A percentile compares a stretch with the other conserved stretches of the same genome.
These are phyloP conservation scores for Calonectris borealis DNA, from an alignment of 2,113 vertebrate species.

Conservation along the genomic window DNA sequence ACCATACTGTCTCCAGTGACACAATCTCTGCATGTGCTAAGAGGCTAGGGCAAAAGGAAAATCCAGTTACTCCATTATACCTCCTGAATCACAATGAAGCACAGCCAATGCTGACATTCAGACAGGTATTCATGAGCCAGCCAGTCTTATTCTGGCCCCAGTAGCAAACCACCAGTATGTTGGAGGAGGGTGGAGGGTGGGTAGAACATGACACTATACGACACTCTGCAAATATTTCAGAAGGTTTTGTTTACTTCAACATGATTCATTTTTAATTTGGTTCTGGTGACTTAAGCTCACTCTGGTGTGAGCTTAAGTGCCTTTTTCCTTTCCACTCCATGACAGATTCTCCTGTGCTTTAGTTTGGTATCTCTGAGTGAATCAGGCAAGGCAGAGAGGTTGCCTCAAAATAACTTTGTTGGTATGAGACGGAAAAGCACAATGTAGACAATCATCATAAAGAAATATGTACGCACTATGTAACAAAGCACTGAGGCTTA, in stretches of 20 bases:
- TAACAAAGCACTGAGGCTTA: neutral
- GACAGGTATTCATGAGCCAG: neutral
- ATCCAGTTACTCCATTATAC: neutral
- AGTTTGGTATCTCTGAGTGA: neutral
- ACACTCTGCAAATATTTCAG: neutral
- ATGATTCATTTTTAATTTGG: neutral
- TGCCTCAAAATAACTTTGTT: neutral
- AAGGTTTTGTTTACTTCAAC: neutral
- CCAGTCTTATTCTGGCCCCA: neutral
- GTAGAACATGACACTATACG: neutral
- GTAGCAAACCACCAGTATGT: neutral
- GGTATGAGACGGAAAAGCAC: neutral
- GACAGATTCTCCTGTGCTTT: neutral
- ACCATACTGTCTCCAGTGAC: neutral
- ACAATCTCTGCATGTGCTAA: neutral
- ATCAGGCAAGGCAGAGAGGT: neutral
- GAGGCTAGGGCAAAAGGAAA: neutral
- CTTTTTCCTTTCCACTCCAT: neutral
- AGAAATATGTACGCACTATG: neutral
- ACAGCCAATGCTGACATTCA: neutral
- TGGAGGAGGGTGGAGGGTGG: neutral
- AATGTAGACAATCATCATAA: neutral
- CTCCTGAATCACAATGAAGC: constrained; percentile 27
- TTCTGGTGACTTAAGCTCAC: neutral
- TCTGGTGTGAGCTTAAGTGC: neutral